Conservation (phyloP, 2,888 invertebrate genomes). For the Tetanocera ferruginea region DNA sequence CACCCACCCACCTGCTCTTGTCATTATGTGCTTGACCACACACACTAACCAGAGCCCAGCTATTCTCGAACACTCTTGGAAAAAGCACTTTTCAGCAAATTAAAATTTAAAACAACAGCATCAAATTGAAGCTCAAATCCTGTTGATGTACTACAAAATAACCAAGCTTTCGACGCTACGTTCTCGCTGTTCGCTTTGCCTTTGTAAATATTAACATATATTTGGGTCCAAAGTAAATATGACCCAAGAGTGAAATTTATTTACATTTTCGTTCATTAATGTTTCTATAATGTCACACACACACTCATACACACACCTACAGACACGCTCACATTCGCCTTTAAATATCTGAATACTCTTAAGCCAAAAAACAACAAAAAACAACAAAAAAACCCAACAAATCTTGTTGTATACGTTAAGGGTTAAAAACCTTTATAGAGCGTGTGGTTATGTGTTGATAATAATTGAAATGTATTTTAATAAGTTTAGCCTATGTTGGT, state of each 20-base stretch:
- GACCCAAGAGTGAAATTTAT: constrained; percentile 59
- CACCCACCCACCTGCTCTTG: no score
- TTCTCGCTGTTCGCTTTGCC: not conserved
- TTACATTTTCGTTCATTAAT: constrained; percentile 59
- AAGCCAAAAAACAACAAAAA: not conserved
- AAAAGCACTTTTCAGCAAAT: constrained; percentile 14
- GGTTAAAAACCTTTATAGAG: constrained; percentile 12
- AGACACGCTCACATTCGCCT: not conserved
- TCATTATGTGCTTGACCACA: no score
- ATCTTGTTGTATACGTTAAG: constrained; percentile 2
- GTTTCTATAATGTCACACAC: constrained; percentile 53
- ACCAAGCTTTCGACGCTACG: not conserved
- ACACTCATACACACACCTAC: constrained; percentile 30
- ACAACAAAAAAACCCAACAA: not conserved
- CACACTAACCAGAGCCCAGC: no score
- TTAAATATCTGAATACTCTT: not conserved
- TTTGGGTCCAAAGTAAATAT: constrained; percentile 57
- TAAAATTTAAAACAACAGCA: constrained; percentile 26
- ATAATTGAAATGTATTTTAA: constrained; percentile 53
- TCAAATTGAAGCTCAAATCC: not conserved
- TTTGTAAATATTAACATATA: constrained; percentile 57
- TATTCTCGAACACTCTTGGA: not conserved
- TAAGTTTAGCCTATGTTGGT: not conserved
- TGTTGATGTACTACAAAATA: not conserved
- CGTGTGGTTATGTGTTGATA: constrained; percentile 40